These are phyloP conservation scores for Drosophila ohnishii DNA, from an alignment of 1,140 invertebrate genomes.

Conservation along the genomic window DNA sequence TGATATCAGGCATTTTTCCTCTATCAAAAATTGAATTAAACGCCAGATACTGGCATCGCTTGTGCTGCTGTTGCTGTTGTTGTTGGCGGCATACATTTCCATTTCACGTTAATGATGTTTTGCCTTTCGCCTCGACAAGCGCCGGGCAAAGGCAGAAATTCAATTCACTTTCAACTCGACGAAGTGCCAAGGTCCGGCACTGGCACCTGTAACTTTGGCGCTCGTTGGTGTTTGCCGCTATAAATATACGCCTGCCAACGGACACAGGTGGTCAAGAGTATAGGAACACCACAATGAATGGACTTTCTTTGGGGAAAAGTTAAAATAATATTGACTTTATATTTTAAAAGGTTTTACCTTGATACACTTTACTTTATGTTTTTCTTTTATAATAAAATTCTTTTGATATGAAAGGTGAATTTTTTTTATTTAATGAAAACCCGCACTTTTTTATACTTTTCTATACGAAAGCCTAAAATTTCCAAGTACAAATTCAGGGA, in stretches of 20 bases:
- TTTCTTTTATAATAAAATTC: neutral
- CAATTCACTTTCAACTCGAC: constrained; percentile 73
- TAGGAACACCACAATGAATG: neutral
- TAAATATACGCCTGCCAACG: constrained; percentile 1
- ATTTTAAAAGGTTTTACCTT: neutral
- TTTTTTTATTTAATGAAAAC: no score
- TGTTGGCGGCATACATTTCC: constrained; percentile 29
- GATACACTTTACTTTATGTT: no score
- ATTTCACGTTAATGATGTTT: constrained; percentile 33
- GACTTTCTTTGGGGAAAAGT: neutral
- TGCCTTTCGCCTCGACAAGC: constrained; percentile 46
- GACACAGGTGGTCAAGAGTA: neutral
- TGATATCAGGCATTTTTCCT: constrained; percentile 54
- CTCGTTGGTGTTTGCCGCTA: constrained; percentile 26
- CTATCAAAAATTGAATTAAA: constrained; percentile 60
- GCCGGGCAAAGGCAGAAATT: constrained; percentile 63
- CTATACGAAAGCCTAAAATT: neutral
- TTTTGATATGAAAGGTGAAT: no score
- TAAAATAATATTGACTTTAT: neutral
- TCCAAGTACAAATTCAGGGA: neutral
- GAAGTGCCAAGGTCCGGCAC: constrained; percentile 36
- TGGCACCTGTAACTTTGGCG: constrained; percentile 43
- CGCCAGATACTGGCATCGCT: constrained; percentile 14
- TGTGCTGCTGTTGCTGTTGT: constrained; percentile 8
- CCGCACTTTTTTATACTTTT: neutral